Conservation (phyloP, 1,140 invertebrate species). For the Atta texana region DNA sequence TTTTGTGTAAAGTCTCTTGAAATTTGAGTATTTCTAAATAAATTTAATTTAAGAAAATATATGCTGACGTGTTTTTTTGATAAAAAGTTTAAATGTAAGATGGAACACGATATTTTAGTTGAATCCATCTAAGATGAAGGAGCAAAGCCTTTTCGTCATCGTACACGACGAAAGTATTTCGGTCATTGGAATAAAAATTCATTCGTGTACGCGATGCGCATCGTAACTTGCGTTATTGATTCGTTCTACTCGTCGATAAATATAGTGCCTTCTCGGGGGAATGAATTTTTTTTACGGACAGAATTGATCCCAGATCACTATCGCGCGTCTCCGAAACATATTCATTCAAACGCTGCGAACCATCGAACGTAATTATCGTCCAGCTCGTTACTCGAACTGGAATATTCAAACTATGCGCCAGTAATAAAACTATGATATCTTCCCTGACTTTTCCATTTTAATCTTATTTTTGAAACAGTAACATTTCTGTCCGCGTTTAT, state of each 20-base stretch:
- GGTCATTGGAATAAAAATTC: constrained; percentile 35
- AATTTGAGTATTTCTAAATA: not conserved
- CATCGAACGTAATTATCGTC: constrained; percentile 51
- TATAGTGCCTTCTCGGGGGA: constrained; percentile 38
- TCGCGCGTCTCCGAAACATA: constrained; percentile 49
- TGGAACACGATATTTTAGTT: not conserved
- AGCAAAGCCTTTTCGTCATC: not conserved
- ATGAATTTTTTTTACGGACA: constrained; percentile 11
- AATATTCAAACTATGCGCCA: constrained; percentile 21
- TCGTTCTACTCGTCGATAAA: constrained; percentile 48
- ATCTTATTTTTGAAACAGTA: constrained; percentile 16
- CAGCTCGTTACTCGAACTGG: constrained; percentile 34
- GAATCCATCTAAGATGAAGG: not conserved
- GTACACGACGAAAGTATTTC: constrained; percentile 21
- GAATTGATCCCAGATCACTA: constrained; percentile 38
- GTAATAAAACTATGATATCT: constrained; percentile 6
- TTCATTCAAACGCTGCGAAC: constrained; percentile 47
- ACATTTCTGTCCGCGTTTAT: not conserved
- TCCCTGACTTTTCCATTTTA: not conserved
- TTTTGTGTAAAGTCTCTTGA: not conserved
- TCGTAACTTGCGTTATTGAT: constrained; percentile 54
- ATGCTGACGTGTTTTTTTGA: not conserved
- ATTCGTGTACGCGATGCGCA: constrained; percentile 12
- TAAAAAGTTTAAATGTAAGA: not conserved
- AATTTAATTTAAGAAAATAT: not conserved